These are phyloP conservation scores for Tragopan temminckii DNA, from an alignment of 2,797 vertebrate species.

Conservation along the genomic window DNA sequence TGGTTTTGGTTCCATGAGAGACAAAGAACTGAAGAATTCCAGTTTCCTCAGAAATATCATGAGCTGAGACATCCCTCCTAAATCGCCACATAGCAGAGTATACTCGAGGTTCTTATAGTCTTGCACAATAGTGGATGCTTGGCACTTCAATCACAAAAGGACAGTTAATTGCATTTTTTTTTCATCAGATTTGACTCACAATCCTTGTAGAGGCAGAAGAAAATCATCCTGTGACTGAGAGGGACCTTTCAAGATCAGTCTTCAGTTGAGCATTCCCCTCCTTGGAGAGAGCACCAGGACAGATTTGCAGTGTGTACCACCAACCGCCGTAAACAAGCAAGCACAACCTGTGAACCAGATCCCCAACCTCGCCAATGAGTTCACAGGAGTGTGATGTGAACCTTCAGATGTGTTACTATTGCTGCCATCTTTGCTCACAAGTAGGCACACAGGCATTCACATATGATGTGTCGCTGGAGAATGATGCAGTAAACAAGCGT, in stretches of 20 bases:
- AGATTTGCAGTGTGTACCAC: neutral
- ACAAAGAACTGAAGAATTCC: neutral
- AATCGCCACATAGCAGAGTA: neutral
- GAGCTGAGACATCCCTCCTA: neutral
- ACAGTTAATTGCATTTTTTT: neutral
- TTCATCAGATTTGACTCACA: neutral
- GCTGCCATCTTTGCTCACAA: neutral
- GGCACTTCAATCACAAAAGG: neutral
- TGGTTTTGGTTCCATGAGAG: neutral
- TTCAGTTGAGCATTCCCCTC: neutral
- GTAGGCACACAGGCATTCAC: neutral
- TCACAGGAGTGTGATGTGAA: neutral
- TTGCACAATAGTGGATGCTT: neutral
- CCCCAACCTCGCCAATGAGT: neutral
- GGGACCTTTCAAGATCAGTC: neutral
- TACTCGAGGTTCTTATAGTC: neutral
- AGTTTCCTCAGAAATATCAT: neutral
- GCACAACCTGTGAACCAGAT: neutral
- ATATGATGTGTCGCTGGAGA: neutral
- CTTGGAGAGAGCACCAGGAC: neutral
- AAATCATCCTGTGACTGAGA: neutral
- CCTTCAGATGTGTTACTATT: neutral
- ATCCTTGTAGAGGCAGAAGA: neutral
- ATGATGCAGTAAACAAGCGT: neutral
- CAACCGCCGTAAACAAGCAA: accelerated